Percentiles rank a stretch among this genome's conserved stretches.
Conservation (phyloP, 2,113 vertebrate species). For the Sinocyclocheilus rhinocerous region DNA sequence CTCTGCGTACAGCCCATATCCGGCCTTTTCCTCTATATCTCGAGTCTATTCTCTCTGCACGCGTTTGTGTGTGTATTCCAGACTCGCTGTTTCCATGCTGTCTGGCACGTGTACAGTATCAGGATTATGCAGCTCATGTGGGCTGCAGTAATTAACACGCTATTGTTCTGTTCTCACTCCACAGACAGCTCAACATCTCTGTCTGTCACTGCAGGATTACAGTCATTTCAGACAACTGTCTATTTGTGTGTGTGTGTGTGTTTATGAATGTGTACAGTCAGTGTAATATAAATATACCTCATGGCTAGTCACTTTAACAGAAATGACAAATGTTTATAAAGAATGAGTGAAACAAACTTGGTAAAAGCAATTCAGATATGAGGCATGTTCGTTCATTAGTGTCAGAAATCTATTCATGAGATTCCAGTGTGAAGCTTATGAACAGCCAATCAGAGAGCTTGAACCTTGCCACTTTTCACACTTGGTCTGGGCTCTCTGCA, state of each 20-base stretch:
- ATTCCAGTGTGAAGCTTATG: neutral
- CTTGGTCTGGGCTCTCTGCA: neutral
- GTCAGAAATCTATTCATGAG: constrained; percentile 14
- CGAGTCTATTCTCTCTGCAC: neutral
- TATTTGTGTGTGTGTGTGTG: constrained; percentile 6
- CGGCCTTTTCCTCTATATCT: neutral
- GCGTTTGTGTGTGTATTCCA: constrained; percentile 1
- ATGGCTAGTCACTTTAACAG: neutral
- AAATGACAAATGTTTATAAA: neutral
- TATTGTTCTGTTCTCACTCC: constrained; percentile 66
- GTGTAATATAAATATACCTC: neutral
- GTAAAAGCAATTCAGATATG: neutral
- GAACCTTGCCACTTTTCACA: neutral
- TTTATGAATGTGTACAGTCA: neutral
- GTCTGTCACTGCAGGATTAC: constrained; percentile 42
- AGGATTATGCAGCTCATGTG: constrained; percentile 64
- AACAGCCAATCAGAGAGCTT: neutral
- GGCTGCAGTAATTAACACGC: constrained; percentile 68
- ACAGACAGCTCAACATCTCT: constrained; percentile 13
- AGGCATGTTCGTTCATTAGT: neutral
- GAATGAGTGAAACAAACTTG: neutral
- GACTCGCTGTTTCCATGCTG: constrained; percentile 16
- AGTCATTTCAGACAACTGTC: constrained; percentile 27
- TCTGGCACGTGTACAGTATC: constrained; percentile 70
- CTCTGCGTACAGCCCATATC: neutral